A percentile compares a stretch with the other conserved stretches of the same genome.
phyloP scores from a whole-genome alignment of 1,140 invertebrate genomes.

The Pseudomyrmex sp. region DNA sequence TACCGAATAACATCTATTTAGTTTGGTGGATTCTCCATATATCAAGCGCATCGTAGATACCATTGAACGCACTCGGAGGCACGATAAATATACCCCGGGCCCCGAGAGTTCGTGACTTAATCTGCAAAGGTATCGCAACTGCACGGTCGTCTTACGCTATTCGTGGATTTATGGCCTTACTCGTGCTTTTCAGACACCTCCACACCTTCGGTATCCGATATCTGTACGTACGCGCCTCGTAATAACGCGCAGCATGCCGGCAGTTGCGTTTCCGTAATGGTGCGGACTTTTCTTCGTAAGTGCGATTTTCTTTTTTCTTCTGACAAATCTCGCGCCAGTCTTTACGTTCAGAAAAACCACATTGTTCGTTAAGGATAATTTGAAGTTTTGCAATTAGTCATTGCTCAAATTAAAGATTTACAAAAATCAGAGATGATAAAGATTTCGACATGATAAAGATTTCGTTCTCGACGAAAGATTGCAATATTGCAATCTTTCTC shows the following conservation, averaged over 20 bases:
- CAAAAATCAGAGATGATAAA: neutral
- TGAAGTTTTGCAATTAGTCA: neutral
- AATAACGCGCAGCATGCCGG: constrained; percentile 52
- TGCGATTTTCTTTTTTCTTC: neutral
- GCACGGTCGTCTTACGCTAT: constrained; percentile 60
- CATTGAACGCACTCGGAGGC: constrained; percentile 30
- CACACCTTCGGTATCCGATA: constrained; percentile 29
- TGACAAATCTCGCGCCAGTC: neutral
- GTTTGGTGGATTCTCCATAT: constrained; percentile 41
- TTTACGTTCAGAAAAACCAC: too few species aligned
- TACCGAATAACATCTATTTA: neutral
- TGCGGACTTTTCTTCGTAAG: constrained; percentile 19
- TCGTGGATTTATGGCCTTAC: constrained; percentile 69
- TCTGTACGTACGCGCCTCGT: constrained; percentile 18
- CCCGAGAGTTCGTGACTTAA: constrained; percentile 74
- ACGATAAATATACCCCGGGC: constrained; percentile 68
- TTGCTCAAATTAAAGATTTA: neutral
- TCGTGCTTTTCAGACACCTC: constrained; percentile 49
- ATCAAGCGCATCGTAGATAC: constrained; percentile 42
- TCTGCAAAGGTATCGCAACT: constrained; percentile 70
- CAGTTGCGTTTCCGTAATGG: constrained; percentile 65
- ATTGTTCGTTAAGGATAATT: too few species aligned
- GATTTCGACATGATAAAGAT: constrained; percentile 12
- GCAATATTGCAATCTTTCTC: neutral
- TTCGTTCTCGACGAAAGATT: constrained; percentile 12